Conservation (phyloP, 2,797 vertebrate species). For the Eulemur albifrons region DNA sequence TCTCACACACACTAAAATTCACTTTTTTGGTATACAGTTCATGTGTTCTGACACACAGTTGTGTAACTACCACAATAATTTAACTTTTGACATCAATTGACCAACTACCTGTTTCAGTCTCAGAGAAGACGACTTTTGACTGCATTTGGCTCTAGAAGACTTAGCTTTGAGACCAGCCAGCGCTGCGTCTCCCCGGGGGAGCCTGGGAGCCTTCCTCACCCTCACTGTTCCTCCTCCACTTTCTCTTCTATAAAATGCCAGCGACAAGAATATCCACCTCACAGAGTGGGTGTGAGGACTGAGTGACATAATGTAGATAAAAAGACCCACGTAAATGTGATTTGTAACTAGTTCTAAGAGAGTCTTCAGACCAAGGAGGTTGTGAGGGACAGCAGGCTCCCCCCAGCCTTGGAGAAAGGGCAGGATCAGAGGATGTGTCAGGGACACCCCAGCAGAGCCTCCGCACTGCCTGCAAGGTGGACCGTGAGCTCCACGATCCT, state of each 20-base stretch:
- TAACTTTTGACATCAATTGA: background rate
- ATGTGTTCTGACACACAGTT: background rate
- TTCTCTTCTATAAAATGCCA: background rate
- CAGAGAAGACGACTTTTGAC: background rate
- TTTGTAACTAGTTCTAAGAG: no score
- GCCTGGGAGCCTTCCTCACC: background rate
- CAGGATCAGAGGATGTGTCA: background rate
- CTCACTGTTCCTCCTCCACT: background rate
- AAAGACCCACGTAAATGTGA: background rate
- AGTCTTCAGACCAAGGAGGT: background rate
- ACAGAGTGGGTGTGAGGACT: background rate
- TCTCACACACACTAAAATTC: background rate
- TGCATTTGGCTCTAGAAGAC: background rate
- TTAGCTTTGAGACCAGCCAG: background rate
- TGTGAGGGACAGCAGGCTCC: background rate
- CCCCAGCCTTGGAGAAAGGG: background rate
- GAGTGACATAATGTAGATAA: background rate
- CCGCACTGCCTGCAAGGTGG: background rate
- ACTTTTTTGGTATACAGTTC: background rate
- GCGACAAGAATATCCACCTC: background rate
- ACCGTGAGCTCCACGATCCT: background rate
- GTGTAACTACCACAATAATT: background rate
- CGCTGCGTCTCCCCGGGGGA: fast-evolving
- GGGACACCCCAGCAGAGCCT: background rate
- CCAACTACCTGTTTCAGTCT: fast-evolving